Conservation (phyloP, 2,888 invertebrate genomes). For the Tridacna crocea region DNA sequence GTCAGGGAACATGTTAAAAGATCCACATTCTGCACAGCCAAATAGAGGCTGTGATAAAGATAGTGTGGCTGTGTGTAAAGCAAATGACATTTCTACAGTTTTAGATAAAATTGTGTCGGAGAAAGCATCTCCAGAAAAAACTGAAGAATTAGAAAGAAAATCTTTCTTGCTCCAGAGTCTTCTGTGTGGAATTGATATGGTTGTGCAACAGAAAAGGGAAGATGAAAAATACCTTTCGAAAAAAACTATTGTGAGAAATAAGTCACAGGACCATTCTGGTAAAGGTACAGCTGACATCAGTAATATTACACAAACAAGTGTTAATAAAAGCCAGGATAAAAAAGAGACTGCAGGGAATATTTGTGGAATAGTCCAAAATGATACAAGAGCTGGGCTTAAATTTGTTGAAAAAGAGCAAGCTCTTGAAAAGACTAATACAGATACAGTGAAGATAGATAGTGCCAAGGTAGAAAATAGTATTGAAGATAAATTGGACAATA, state of each 20-base stretch:
- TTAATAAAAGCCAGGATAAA: background rate
- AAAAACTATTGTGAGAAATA: background rate
- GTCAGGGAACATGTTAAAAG: too few relatives aligned
- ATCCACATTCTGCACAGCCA: too few relatives aligned
- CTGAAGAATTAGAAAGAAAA: background rate
- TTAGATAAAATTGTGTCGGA: too few relatives aligned
- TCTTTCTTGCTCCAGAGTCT: constrained; percentile 37
- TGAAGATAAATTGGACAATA: background rate
- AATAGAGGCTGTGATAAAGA: too few relatives aligned
- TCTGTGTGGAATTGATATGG: constrained; percentile 28
- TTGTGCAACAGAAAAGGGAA: constrained; percentile 9
- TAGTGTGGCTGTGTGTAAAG: too few relatives aligned
- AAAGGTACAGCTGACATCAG: background rate
- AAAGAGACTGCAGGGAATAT: background rate
- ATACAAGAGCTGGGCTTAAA: background rate
- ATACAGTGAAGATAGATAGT: background rate
- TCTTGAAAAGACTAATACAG: background rate
- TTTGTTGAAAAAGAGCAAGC: background rate
- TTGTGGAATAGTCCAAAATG: background rate
- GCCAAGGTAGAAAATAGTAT: background rate
- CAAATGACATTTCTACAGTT: too few relatives aligned
- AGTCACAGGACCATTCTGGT: background rate
- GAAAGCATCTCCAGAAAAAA: background rate
- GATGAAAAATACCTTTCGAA: background rate
- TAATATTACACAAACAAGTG: background rate